These are phyloP conservation scores for Hypanus sabinus DNA, from an alignment of 2,113 vertebrate species.

Conservation along the genomic window DNA sequence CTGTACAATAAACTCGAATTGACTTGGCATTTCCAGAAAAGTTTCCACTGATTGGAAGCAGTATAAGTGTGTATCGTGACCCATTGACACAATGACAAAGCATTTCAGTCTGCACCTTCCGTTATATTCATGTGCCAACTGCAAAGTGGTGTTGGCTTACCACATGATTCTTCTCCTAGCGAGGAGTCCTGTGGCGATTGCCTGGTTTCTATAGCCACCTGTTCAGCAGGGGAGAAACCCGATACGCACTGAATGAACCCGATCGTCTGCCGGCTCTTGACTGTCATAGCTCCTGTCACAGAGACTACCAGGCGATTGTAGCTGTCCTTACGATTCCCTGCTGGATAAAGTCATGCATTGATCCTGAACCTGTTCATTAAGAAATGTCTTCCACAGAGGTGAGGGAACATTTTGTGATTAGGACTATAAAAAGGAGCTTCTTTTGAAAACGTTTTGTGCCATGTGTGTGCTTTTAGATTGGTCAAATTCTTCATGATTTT, in stretches of 20 bases:
- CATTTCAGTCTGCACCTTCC: too few species aligned
- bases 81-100: neutral
- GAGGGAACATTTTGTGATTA: neutral
- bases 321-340: too few species aligned
- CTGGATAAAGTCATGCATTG: neutral
- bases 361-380: neutral
- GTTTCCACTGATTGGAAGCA: neutral
- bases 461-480: neutral
- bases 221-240: neutral
- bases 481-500: neutral
- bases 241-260: neutral
- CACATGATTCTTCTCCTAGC: neutral
- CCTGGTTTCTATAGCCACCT: slow-evolving; percentile 28
- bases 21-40: neutral
- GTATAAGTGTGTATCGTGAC: neutral
- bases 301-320: too few species aligned
- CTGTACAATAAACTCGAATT: too few species aligned
- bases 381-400: slow-evolving; percentile 11
- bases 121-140: neutral
- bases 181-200: too few species aligned
- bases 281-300: neutral
- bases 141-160: neutral
- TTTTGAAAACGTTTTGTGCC: neutral
- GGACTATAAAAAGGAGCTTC: neutral
- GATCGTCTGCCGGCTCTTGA: neutral